phyloP scores from a whole-genome alignment of 2,797 vertebrate genomes.

The Neomorphus geoffroyi region DNA sequence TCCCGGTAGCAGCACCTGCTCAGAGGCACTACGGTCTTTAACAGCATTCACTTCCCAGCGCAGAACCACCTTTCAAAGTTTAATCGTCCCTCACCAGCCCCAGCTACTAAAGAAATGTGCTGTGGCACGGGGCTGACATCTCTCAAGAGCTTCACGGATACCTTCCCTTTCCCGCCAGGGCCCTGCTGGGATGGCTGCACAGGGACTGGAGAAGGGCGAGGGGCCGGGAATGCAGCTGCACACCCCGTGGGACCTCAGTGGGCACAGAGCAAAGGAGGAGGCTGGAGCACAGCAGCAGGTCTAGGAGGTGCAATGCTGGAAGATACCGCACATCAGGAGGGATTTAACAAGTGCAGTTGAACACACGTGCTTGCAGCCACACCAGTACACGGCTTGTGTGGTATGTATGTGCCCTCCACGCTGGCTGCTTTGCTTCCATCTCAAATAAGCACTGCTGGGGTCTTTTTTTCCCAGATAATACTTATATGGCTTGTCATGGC shows the following conservation, averaged over 20 bases:
- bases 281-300: background rate
- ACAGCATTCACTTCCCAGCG: accelerated
- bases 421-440: background rate
- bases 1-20: accelerated
- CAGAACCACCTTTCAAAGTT: background rate
- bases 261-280: accelerated
- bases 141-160: background rate
- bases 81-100: background rate
- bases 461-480: background rate
- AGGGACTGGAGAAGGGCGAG: background rate
- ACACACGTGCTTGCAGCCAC: background rate
- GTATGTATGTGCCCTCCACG: accelerated
- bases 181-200: background rate
- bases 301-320: background rate
- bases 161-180: background rate
- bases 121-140: background rate
- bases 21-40: background rate
- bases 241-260: background rate
- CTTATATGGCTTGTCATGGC: constrained; percentile 36
- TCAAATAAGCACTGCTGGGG: background rate
- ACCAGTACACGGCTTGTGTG: accelerated
- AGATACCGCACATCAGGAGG: background rate
- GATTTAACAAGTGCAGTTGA: accelerated
- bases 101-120: background rate
- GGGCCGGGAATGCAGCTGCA: accelerated